Evolutionary conservation across 1,140 invertebrate species (phyloP), one percentile per base, ranked within the genome.

Genomic region (Coptotermes formosanus): DNA sequence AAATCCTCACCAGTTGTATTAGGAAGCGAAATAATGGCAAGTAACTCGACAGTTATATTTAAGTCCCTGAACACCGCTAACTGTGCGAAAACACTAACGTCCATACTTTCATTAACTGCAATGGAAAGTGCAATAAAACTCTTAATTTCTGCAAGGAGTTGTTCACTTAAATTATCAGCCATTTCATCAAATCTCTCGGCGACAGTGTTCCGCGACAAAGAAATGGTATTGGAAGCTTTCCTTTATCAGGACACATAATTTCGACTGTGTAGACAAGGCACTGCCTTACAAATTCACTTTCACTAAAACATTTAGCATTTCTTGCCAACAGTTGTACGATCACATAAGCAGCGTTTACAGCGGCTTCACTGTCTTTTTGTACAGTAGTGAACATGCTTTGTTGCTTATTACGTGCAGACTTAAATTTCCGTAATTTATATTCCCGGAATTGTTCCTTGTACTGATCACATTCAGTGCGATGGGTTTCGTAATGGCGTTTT

Each of bases 1-100:
- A 6, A 85, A 52, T 85, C 84, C 38, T 85, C 55, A 85, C 84
- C 84, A 59, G 55, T 55, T 85, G 84, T 85, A 85, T 85, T n/a
- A 48, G 9, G 9, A 32, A 45, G 45, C 25, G 52, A 55, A 55
- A 55, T 55, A 11, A 55, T 55, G 52, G 9, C 52, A 19, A 55
- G 48, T 52, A 52, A 85, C n/a, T 48, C 84, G 21, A 48, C 45
- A 85, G 55, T 85, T 85, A 85, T 85, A 85, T 48, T 52, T 85
- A 55, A 55, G 52, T 55, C 52, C 19, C 19, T 55, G 32, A 85
- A 85, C 23, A 85, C 45, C 21, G 55, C 45, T 52, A 85, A 52
- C 25, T 85, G 55, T 52, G 55, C 84, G 19, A 85, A 9, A 55
- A 16, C 55, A 85, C 84, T 85, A 45, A 45, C 19, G 19, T 55